phyloP scores from a whole-genome alignment of 2,888 invertebrate genomes.

The Orthosia incerta region DNA sequence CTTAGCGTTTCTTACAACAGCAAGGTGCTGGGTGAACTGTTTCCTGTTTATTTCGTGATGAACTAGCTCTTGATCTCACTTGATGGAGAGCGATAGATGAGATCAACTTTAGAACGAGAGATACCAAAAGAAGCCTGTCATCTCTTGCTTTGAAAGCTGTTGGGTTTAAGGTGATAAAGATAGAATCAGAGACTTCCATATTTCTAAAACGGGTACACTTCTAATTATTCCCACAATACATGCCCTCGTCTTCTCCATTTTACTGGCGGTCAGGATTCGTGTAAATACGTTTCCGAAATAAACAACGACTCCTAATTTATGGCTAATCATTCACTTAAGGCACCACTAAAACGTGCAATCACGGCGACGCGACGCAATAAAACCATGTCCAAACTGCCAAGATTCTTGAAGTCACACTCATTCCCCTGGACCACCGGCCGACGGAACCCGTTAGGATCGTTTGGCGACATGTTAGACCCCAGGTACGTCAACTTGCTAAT shows the following conservation, averaged over 20 bases:
- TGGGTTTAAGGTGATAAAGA: no score
- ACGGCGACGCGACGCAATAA: slow-evolving; percentile 29
- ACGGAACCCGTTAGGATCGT: slow-evolving; percentile 36
- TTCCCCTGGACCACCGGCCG: slow-evolving; percentile 45
- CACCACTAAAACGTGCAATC: slow-evolving; percentile 39
- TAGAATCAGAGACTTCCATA: neutral
- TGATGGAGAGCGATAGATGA: no score
- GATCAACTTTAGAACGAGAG: no score
- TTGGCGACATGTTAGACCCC: slow-evolving; percentile 21
- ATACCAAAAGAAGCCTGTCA: no score
- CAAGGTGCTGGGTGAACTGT: slow-evolving; percentile 19
- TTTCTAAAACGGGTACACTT: neutral
- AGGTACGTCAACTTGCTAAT: slow-evolving; percentile 35
- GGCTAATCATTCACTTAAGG: slow-evolving; percentile 33
- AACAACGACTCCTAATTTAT: slow-evolving; percentile 29
- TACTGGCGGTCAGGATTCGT: neutral
- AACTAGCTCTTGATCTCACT: no score
- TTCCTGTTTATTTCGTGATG: no score
- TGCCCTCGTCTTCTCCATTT: neutral
- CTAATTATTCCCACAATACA: neutral
- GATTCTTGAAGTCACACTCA: slow-evolving; percentile 28
- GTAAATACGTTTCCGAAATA: slow-evolving; percentile 17
- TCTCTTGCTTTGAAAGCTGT: no score
- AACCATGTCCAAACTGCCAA: slow-evolving; percentile 30
- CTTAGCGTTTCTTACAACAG: slow-evolving; percentile 71